Evolutionary conservation across 2,113 vertebrate species (phyloP).

Genomic region (Podarcis cretensis): DNA sequence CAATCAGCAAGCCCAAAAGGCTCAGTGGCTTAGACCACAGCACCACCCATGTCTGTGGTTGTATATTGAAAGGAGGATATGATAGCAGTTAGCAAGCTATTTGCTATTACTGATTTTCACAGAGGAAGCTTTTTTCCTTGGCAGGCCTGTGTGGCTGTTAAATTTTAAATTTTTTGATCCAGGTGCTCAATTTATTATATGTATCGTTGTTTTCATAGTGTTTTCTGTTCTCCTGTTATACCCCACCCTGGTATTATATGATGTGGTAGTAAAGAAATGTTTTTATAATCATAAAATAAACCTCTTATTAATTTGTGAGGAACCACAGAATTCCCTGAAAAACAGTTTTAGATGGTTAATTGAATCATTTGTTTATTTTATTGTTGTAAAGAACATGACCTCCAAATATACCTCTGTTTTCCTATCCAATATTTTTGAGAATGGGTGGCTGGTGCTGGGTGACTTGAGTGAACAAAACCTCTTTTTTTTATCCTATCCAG

Average conservation of each 20-base stretch:
- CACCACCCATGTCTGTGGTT: not conserved
- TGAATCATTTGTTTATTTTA: not conserved
- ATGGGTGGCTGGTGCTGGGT: not conserved
- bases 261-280: too few species aligned
- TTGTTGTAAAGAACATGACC: not conserved
- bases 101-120: not conserved
- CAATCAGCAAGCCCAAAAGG: too few species aligned
- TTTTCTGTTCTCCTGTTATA: too few species aligned
- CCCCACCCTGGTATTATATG: too few species aligned
- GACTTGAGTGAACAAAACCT: not conserved
- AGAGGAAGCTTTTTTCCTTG: too few species aligned
- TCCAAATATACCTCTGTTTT: not conserved
- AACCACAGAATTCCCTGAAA: not conserved
- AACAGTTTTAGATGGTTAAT: not conserved
- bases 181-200: too few species aligned
- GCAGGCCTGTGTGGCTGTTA: too few species aligned
- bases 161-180: too few species aligned
- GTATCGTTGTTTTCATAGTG: too few species aligned
- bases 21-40: too few species aligned
- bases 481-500: constrained; percentile 70
- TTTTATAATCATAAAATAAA: too few species aligned
- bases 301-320: not conserved
- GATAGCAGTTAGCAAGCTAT: not conserved
- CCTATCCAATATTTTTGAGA: not conserved
- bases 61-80: not conserved